Evolutionary conservation across 2,113 vertebrate genomes (phyloP), one percentile per base, ranked within the genome.

Genomic region (Verasper variegatus): DNA sequence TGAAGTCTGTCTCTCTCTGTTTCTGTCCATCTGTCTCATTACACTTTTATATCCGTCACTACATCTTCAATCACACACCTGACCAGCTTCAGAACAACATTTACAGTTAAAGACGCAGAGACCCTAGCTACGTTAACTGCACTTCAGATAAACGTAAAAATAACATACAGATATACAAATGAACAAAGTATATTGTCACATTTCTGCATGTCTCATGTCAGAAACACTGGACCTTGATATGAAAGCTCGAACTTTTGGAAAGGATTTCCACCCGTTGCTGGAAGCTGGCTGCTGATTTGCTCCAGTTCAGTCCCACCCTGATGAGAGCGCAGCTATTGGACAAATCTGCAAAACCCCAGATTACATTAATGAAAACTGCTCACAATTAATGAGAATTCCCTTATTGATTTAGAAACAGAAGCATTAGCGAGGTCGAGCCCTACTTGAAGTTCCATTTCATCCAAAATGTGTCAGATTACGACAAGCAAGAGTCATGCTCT

Each of bases 1-100:
- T 88, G 78, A 74, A 68, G 78, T 84, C 84, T 83, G 69, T 71
- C 75, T 87, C 60, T 58, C 35, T 59, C 20, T 69, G 62, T 60
- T 31, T 73, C 51, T 52, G 13, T 51, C 35, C 47, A 4, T 62
- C 49, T 21, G 15, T 63, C 64, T 78, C 70, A 67, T 86, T 83
- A 59, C 56, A 59, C 24, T 74, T 82, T 78, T 74, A 68, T 74
- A 35, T 75, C 66, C 65, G 64, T 71, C 79, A 10, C 58, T 45
- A 79, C 71, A 74, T 81, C 65, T 62, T 64, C 65, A 69, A 24
- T 79, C 63, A 49, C 60, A 59, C 78, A 80, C 78, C 76, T 80
- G 42, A 62, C 68, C 35, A 26, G 63, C 20, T 51, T 70, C 71
- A 54, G 26, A 83, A 54, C 42, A 24, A 18, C 61, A 26, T 24